Base-by-base conservation (phyloP, 2,888 invertebrate genomes). In the Tenthredo livida region DNA sequence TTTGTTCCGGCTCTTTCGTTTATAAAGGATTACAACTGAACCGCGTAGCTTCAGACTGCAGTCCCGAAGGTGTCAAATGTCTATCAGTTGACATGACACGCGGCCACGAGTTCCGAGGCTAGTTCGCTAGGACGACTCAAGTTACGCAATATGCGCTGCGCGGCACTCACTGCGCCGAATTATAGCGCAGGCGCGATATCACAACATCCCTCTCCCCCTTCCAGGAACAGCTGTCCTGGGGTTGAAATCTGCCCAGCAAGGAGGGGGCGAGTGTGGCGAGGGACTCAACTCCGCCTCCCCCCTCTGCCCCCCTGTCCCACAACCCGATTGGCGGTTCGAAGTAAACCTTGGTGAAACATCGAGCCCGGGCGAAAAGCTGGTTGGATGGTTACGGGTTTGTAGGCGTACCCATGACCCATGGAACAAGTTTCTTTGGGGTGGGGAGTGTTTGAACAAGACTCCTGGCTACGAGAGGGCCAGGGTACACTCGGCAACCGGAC, bases 401-500 rank as follows among this genome's bases (percentile, higher is more conserved):
- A 54, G 77, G 77, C 77, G 77, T n/a, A 67, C 21, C 43, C 80
- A 25, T 47, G 67, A 17, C 61, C 78, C 17, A 25, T 77, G 50
- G 78, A 78, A 61, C 78, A 78, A 58, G 78, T 61, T 78, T 61
- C 17, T n/a, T 15, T 29, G 43, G 65, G 83, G 85, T 70, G 61
- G 92, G 92, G 88, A 47, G 73, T 93, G 91, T 92, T 93, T 92
- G 92, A 92, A 93, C 92, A 93, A 92, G 92, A 90, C 91, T 89
- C 90, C 90, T 89, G 90, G 91, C 91, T 90, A 91, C 89, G 90
- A 91, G 92, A 92, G 92, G 90, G 89, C 90, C 91, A 89, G 91
- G 91, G 92, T 91, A 92, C 93, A 93, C 92, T 93, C 92, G 93
- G 90, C 90, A 90, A 91, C 91, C 92, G 92, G 92, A 92, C 90